These are phyloP conservation scores for Pedetes capensis DNA, from an alignment of 2,113 vertebrate species.

Conservation along the genomic window DNA sequence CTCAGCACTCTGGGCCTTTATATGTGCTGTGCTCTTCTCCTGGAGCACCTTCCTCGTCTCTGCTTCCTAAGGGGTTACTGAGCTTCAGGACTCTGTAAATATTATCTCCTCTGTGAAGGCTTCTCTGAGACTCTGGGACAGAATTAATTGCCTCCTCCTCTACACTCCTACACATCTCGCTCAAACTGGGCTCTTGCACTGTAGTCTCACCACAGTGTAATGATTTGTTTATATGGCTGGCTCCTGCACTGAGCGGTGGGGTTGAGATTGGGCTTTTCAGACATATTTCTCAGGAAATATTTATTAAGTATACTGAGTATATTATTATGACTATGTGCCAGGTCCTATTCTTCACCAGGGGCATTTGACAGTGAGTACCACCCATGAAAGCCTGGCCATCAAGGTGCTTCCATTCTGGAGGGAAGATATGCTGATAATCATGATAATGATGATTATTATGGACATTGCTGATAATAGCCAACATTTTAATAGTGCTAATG, in stretches of 20 bases:
- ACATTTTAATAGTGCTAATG: not conserved
- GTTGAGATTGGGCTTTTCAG: not conserved
- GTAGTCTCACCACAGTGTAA: not conserved
- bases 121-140: constrained; percentile 15
- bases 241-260: not conserved
- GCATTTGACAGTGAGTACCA: not conserved
- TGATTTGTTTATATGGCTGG: not conserved
- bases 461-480: not conserved
- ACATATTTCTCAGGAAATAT: not conserved
- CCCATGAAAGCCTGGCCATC: not conserved
- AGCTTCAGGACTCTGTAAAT: not conserved
- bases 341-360: not conserved
- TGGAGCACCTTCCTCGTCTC: not conserved
- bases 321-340: not conserved
- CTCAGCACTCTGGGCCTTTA: not conserved
- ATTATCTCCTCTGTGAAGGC: constrained; percentile 11
- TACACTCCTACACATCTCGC: not conserved
- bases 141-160: constrained; percentile 20
- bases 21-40: not conserved
- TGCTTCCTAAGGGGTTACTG: not conserved
- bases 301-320: not conserved
- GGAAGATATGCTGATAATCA: not conserved
- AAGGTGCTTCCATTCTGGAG: not conserved
- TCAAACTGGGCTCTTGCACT: not conserved
- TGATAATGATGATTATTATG: no score